These are phyloP conservation scores for Melanchra persicariae DNA, from an alignment of 2,888 invertebrate genomes.

Conservation along the genomic window DNA sequence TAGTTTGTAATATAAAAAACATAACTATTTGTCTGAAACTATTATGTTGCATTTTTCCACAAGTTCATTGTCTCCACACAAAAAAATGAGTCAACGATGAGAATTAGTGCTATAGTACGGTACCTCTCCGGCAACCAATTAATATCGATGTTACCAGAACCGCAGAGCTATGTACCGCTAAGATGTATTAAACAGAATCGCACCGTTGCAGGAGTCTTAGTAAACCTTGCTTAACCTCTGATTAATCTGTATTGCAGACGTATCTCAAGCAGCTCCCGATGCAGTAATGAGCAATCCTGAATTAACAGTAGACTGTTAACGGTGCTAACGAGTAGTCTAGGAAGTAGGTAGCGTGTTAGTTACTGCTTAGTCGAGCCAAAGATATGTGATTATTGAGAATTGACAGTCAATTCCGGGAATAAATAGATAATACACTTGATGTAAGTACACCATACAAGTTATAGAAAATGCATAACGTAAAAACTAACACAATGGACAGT, in stretches of 20 bases:
- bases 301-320: conserved; percentile 10
- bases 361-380: background rate
- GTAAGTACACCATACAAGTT: too few species aligned
- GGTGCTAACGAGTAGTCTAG: conserved; percentile 10
- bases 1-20: too few species aligned
- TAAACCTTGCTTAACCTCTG: background rate
- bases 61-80: too few species aligned
- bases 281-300: conserved; percentile 29
- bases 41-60: too few species aligned
- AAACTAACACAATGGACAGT: too few species aligned
- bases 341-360: background rate
- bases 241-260: conserved; percentile 30
- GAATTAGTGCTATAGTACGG: too few species aligned
- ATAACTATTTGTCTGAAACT: too few species aligned
- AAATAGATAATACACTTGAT: too few species aligned
- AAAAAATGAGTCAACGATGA: too few species aligned
- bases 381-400: too few species aligned
- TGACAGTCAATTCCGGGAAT: too few species aligned
- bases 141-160: background rate
- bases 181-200: background rate
- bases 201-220: conserved; percentile 9
- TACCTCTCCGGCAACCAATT: background rate
- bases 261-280: conserved; percentile 29
- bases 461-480: too few species aligned
- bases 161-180: conserved; percentile 2